These are phyloP conservation scores for chimpanzee (Pan troglodytes) DNA, from an alignment of 2,113 vertebrate species.

Conservation along the genomic window NHGRI_mPanTro3-v2.1_pri NC_072404.2:34100001-34100500, in stretches of 20 bases:
- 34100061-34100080: neutral
- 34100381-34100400: neutral
- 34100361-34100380: neutral
- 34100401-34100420: neutral
- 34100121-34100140: neutral
- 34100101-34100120: neutral
- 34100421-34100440: neutral
- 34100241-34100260: neutral
- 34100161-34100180: neutral
- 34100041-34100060: neutral
- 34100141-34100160: neutral
- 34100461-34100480: neutral
- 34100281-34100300: neutral
- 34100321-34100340: neutral
- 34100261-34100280: neutral
- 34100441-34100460: constrained; percentile 8
- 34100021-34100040: neutral
- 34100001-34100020: neutral
- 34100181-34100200: neutral
- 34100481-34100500: neutral
- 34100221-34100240: neutral
- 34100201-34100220: neutral
- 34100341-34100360: neutral
- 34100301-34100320: neutral
- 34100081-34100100: neutral